Conservation (phyloP, 2,113 vertebrate species). For the Mellivora capensis region DNA sequence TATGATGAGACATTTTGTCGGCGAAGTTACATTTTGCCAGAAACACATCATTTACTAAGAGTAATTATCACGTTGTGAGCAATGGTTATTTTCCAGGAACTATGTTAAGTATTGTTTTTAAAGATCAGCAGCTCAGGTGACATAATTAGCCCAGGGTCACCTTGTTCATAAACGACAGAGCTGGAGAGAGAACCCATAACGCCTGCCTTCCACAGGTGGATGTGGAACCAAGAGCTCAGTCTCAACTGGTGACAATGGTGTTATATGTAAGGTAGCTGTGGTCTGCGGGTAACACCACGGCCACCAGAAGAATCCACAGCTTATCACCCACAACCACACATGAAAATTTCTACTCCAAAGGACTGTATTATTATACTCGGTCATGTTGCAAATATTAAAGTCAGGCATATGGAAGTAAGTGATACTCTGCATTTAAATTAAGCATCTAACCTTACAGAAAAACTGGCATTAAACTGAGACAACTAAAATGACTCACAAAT, state of each 20-base stretch:
- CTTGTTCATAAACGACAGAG: background rate
- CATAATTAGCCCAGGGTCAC: background rate
- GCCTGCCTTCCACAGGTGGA: background rate
- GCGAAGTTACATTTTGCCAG: background rate
- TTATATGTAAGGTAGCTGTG: background rate
- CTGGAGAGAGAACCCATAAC: background rate
- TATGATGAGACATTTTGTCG: background rate
- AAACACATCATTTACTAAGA: background rate
- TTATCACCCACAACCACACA: background rate
- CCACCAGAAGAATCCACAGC: background rate
- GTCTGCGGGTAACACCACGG: too few relatives aligned
- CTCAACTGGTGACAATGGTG: background rate
- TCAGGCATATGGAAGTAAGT: background rate
- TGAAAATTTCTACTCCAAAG: background rate
- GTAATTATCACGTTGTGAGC: background rate
- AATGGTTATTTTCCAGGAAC: background rate
- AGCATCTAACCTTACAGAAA: constrained; percentile 35
- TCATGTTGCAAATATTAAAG: background rate
- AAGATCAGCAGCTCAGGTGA: background rate
- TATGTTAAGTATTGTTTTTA: background rate
- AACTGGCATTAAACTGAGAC: constrained; percentile 43
- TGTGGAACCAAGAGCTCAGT: background rate
- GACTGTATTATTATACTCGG: background rate
- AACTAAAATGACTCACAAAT: constrained; percentile 69
- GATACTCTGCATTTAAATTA: constrained; percentile 43